These are phyloP conservation scores for Dreissena rostriformis DNA, from an alignment of 1,140 invertebrate genomes.

Conservation along the genomic window DNA sequence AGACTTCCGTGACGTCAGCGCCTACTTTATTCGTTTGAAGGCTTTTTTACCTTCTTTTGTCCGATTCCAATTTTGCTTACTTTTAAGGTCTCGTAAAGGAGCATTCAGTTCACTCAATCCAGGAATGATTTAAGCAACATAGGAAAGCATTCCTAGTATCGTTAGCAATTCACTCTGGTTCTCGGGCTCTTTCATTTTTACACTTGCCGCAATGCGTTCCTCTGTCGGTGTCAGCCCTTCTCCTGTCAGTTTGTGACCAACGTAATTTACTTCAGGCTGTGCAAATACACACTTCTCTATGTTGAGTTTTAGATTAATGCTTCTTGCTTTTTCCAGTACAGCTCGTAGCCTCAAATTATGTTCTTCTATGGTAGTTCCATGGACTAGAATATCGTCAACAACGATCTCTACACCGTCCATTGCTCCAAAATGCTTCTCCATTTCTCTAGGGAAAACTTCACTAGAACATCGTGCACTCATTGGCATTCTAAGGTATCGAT, in stretches of 20 bases:
- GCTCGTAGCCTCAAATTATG: slow-evolving; percentile 16
- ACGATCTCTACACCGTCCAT: slow-evolving; percentile 47
- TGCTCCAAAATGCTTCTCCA: slow-evolving; percentile 42
- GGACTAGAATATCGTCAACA: slow-evolving; percentile 52
- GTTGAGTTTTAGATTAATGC: slow-evolving; percentile 78
- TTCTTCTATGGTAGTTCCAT: slow-evolving; percentile 40
- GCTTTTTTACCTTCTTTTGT: neutral
- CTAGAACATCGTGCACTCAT: slow-evolving; percentile 75
- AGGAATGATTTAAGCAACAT: slow-evolving; percentile 76
- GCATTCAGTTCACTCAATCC: slow-evolving; percentile 67
- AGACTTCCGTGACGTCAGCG: slow-evolving; percentile 9
- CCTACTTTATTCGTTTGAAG: neutral
- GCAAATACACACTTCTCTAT: slow-evolving; percentile 68
- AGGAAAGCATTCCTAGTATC: slow-evolving; percentile 76
- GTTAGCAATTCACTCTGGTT: slow-evolving; percentile 48
- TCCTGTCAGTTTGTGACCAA: slow-evolving; percentile 41
- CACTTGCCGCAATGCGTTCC: slow-evolving; percentile 74
- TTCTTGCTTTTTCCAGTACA: slow-evolving; percentile 39
- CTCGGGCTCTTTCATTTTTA: slow-evolving; percentile 51
- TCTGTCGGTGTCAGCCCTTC: slow-evolving; percentile 78
- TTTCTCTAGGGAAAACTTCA: slow-evolving; percentile 56
- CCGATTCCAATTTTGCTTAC: slow-evolving; percentile 22
- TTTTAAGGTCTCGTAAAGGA: slow-evolving; percentile 23
- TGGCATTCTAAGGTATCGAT: slow-evolving; percentile 75
- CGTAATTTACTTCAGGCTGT: slow-evolving; percentile 44